phyloP scores from a whole-genome alignment of 2,113 vertebrate genomes.

The Psephotus haematonotus region DNA sequence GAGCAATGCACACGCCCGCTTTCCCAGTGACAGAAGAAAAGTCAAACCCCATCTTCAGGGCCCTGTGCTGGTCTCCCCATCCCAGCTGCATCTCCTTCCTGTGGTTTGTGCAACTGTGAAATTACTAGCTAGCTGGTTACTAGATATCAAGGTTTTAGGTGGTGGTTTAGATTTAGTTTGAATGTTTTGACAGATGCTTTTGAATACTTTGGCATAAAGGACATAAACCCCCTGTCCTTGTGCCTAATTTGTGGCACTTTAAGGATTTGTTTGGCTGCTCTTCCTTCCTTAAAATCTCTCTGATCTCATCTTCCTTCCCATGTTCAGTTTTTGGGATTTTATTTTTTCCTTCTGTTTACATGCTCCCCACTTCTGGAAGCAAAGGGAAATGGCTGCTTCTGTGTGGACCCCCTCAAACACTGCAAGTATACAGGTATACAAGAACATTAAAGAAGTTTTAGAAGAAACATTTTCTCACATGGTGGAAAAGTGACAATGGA shows the following conservation, averaged over 20 bases:
- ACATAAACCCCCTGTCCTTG: rapidly evolving
- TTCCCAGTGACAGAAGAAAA: not conserved
- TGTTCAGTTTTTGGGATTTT: not conserved
- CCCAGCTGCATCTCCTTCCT: not conserved
- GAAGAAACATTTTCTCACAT: not conserved
- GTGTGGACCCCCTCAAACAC: not conserved
- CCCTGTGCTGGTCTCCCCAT: not conserved
- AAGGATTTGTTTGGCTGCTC: not conserved
- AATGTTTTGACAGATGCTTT: not conserved
- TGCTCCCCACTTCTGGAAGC: not conserved
- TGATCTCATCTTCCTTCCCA: not conserved
- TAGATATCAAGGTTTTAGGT: not conserved
- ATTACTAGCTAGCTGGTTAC: not conserved
- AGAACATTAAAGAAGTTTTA: not conserved
- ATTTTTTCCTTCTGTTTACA: not conserved
- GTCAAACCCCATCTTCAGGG: not conserved
- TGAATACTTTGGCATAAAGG: not conserved
- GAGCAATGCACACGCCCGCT: not conserved
- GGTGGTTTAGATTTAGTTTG: not conserved
- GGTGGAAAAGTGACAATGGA: not conserved
- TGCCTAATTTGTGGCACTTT: not conserved
- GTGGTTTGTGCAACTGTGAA: not conserved
- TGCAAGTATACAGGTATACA: rapidly evolving
- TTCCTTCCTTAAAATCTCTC: not conserved
- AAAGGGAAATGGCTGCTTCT: not conserved